Evolutionary conservation across 2,888 invertebrate species (phyloP).

Genomic region (Aphodius sticticus): DNA sequence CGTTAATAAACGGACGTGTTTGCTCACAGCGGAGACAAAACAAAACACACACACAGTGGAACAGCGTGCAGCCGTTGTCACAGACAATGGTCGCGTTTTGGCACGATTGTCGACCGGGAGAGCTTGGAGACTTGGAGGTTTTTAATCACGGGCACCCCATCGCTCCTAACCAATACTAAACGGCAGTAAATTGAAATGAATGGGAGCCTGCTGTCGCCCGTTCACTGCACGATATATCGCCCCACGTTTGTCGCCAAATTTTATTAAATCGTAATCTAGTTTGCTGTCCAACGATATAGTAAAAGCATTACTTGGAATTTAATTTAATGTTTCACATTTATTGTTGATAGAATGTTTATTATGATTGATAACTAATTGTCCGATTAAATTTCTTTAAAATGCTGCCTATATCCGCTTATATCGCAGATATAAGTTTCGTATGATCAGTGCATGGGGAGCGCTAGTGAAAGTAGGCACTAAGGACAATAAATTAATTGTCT

Average conservation of each 20-base stretch:
- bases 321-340: neutral
- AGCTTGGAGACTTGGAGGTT: conserved; percentile 13
- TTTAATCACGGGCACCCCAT: conserved; percentile 23
- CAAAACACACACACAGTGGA: conserved; percentile 16
- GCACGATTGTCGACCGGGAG: conserved; percentile 9
- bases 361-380: neutral
- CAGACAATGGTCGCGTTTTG: conserved; percentile 21
- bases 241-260: conserved; percentile 31
- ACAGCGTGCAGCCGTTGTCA: conserved; percentile 20
- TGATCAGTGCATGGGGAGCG: too few species aligned
- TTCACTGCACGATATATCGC: conserved; percentile 29
- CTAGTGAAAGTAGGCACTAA: too few species aligned
- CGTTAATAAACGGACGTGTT: neutral
- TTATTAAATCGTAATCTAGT: conserved; percentile 35
- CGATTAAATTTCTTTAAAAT: too few species aligned
- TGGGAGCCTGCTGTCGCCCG: conserved; percentile 27
- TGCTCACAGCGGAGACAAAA: conserved; percentile 14
- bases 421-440: too few species aligned
- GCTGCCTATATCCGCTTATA: too few species aligned
- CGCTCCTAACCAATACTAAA: conserved; percentile 22
- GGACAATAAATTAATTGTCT: too few species aligned
- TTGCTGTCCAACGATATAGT: conserved; percentile 5
- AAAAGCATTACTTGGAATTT: conserved; percentile 10
- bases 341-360: neutral
- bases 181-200: conserved; percentile 35